phyloP scores from a whole-genome alignment of 2,113 vertebrate genomes.

The Penelope pileata region DNA sequence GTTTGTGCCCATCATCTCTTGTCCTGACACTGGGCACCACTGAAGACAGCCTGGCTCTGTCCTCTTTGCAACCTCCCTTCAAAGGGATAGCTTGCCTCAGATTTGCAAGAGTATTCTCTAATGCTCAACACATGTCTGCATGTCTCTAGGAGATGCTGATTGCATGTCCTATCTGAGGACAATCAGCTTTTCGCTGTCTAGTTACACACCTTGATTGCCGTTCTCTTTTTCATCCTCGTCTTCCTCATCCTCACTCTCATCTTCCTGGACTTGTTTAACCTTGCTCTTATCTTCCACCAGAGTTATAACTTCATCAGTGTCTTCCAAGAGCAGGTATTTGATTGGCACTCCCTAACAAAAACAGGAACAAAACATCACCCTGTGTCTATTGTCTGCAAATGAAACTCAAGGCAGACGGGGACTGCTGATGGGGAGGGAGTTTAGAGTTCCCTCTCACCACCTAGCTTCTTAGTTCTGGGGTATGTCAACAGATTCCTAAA shows the following conservation, averaged over 20 bases:
- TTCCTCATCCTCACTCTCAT: constrained; percentile 36
- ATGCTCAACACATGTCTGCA: background rate
- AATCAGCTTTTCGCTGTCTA: background rate
- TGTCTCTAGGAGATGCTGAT: background rate
- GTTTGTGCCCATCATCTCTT: background rate
- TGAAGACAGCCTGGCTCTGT: background rate
- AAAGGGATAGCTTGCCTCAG: background rate
- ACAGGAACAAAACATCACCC: background rate
- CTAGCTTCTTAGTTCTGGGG: background rate
- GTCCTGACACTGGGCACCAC: background rate
- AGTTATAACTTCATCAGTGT: constrained; percentile 82
- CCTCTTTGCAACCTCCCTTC: background rate
- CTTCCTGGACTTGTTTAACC: constrained; percentile 33
- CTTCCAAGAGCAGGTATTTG: constrained; percentile 83
- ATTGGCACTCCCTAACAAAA: constrained; percentile 78
- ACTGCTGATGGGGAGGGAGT: background rate
- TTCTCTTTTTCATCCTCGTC: constrained; percentile 63
- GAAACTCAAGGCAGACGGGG: background rate
- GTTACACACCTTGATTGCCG: constrained; percentile 67
- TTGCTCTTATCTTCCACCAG: constrained; percentile 75
- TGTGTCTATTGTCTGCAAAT: background rate
- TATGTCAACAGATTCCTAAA: background rate
- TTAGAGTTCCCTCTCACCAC: background rate
- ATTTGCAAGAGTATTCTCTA: background rate
- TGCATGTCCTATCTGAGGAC: background rate